Evolutionary conservation across 2,113 vertebrate species (phyloP).

Genomic region (Paramormyrops kingsleyae): DNA sequence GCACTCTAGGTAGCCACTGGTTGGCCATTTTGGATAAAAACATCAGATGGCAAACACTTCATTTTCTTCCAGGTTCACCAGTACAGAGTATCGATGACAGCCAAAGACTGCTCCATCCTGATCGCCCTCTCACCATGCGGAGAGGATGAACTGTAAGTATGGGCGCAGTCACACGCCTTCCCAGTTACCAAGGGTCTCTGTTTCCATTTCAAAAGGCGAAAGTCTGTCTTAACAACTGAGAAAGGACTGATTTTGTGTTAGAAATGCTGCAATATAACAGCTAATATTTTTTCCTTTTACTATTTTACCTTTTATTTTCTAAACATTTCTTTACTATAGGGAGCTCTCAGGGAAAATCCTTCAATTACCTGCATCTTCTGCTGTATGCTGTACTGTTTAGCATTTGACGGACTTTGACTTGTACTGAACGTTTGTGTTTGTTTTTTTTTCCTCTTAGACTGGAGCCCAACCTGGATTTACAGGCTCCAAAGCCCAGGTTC

Average conservation of each 20-base stretch:
- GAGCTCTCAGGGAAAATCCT: not conserved
- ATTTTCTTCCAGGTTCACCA: slow-evolving; percentile 74
- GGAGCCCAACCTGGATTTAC: slow-evolving; percentile 63
- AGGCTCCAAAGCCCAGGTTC: slow-evolving; percentile 68
- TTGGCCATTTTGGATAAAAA: not conserved
- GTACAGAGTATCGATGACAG: slow-evolving; percentile 91
- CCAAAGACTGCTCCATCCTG: slow-evolving; percentile 97
- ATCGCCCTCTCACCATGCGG: slow-evolving; percentile 76
- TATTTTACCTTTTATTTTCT: not conserved
- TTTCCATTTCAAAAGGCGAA: not conserved
- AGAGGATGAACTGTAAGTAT: slow-evolving; percentile 74
- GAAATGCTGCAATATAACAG: not conserved
- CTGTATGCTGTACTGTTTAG: not conserved
- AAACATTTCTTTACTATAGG: not conserved
- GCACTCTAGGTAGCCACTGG: not conserved
- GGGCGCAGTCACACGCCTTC: not conserved
- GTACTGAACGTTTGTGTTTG: not conserved
- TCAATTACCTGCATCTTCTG: not conserved
- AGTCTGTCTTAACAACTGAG: not conserved
- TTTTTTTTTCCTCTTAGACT: slow-evolving; percentile 48
- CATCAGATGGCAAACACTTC: not conserved
- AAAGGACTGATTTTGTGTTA: not conserved
- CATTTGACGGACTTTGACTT: not conserved
- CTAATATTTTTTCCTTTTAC: not conserved
- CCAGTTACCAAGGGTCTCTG: not conserved